Base-by-base conservation (phyloP, 1,140 invertebrate genomes). In the Artemia franciscana region DNA sequence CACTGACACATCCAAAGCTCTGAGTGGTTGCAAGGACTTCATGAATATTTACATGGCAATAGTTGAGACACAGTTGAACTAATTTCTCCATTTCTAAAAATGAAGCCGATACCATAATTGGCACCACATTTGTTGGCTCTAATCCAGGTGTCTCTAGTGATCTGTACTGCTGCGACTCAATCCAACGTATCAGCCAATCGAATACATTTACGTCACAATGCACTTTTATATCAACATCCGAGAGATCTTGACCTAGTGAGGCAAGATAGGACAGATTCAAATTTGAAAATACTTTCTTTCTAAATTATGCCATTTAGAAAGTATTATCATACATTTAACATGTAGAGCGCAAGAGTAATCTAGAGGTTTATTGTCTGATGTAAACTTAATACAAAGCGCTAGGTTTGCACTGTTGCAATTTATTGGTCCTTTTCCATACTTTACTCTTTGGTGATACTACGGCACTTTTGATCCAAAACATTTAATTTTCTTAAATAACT, bases 171-270 rank as follows among this genome's bases (percentile, higher is more conserved):
- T 67, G 65, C 59, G 71, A 63, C 65, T 76, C 76, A 12, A 93
- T 86, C 88, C 91, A 95, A 66, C 83, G 80, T 84, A 96, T 91
- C n/a, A 96, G 73, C 91, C 91, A 96, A 66, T 95, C 90, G 72
- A 96, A 96, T 65, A 86, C 84, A 59, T 79, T 82, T 58, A 96
- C 84, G 73, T 96, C 91, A 71, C 91, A 94, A 71, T 95, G 90
- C 0, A 94, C 90, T 0, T 90, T 92, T 66, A 96, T 93, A 68
- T 95, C 91, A 78, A 94, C 92, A 67, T 93, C 90, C 70, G 91
- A 88, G n/a, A 91, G 70, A 58, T 82, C 79, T 73, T 90, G 86
- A 5, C 87, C 78, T 73, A n/a, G n/a, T n/a, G n/a, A 39, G n/a
- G n/a, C n/a, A 39, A 39, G 30, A 39, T 39, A 39, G 7, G n/a